Evolutionary conservation across 2,888 invertebrate species (phyloP).

Genomic region (Xestia xanthographa): DNA sequence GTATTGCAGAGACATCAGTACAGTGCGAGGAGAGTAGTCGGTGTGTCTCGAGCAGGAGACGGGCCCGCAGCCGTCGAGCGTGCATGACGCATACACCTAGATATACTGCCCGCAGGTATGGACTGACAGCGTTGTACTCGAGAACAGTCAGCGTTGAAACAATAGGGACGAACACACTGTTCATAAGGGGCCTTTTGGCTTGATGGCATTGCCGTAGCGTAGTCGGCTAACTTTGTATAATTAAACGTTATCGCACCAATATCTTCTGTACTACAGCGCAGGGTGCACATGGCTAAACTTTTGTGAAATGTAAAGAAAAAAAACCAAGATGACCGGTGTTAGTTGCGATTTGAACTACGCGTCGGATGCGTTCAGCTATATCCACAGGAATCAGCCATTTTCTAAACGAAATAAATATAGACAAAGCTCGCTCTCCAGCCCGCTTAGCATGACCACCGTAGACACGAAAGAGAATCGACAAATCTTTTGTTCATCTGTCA

Average conservation of each 20-base stretch:
- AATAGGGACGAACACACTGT: neutral
- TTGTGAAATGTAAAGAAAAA: no score
- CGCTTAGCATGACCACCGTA: no score
- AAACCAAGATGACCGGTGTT: neutral
- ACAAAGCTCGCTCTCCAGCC: no score
- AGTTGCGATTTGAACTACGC: neutral
- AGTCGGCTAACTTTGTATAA: neutral
- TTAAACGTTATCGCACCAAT: neutral
- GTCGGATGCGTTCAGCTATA: neutral
- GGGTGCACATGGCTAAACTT: no score
- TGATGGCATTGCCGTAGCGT: neutral
- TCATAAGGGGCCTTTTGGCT: neutral
- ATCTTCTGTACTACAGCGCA: neutral
- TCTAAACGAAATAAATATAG: no score
- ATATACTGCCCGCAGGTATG: slow-evolving; percentile 93
- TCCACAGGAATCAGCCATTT: neutral
- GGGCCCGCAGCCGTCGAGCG: slow-evolving; percentile 92
- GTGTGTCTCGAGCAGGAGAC: slow-evolving; percentile 86
- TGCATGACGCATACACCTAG: slow-evolving; percentile 97
- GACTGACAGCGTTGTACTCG: neutral
- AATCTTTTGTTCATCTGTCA: no score
- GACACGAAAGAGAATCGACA: no score
- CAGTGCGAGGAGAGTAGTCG: slow-evolving; percentile 94
- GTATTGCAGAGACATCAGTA: slow-evolving; percentile 97
- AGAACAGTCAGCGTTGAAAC: slow-evolving; percentile 1